Evolutionary conservation across 2,113 vertebrate genomes (phyloP).

Genomic region (Xyliphius kryptos): DNA sequence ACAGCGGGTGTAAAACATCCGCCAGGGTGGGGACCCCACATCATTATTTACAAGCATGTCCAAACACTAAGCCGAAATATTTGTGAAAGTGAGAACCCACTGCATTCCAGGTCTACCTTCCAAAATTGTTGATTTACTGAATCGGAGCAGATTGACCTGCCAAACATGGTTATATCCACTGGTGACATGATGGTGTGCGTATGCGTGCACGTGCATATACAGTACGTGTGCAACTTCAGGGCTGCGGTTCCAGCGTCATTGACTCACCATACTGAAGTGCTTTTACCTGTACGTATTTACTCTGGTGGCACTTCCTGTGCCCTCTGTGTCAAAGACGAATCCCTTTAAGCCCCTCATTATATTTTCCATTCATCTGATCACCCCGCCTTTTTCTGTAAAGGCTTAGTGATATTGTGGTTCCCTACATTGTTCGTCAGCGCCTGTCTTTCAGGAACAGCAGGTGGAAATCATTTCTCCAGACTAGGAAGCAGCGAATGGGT

Average conservation of each 20-base stretch:
- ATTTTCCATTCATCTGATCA: conserved; percentile 10
- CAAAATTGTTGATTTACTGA: conserved; percentile 28
- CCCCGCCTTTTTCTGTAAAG: neutral
- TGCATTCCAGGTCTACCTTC: conserved; percentile 1
- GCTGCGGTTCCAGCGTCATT: too few species aligned
- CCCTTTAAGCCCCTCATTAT: neutral
- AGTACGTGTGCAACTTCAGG: neutral
- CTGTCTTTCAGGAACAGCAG: conserved; percentile 44
- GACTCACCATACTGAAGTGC: conserved; percentile 1
- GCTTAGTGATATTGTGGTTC: conserved; percentile 2
- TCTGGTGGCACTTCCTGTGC: conserved; percentile 23
- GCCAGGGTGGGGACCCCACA: conserved; percentile 26
- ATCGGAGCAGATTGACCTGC: conserved; percentile 38
- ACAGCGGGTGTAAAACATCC: conserved; percentile 32
- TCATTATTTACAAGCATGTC: conserved; percentile 32
- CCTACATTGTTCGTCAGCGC: conserved; percentile 21
- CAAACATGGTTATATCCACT: conserved; percentile 37
- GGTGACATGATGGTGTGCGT: conserved; percentile 43
- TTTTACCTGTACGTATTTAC: conserved; percentile 42
- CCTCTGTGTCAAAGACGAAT: conserved; percentile 4
- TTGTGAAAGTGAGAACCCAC: conserved; percentile 22
- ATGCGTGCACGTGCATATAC: neutral
- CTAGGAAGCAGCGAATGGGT: conserved; percentile 57
- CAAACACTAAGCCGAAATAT: conserved; percentile 20
- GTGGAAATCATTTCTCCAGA: conserved; percentile 55